Conservation (phyloP, 2,797 vertebrate genomes). For the Linurgus olivaceus region DNA sequence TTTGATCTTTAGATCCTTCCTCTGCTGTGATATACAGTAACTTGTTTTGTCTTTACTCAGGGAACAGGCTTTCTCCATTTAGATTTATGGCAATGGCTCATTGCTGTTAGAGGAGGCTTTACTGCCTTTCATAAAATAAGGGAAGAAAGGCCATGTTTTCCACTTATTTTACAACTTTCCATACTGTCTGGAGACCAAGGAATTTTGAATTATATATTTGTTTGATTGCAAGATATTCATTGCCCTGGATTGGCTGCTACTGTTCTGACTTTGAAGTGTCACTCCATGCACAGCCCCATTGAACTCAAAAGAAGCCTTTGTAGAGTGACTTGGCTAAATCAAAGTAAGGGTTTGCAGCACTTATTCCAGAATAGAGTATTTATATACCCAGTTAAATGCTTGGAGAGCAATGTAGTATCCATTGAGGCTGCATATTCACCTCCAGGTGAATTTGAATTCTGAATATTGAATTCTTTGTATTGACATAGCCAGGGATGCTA, state of each 20-base stretch:
- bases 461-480: neutral
- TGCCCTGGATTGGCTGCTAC: neutral
- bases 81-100: slow-evolving; percentile 3
- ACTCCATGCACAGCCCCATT: neutral
- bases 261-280: neutral
- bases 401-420: neutral
- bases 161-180: neutral
- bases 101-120: neutral
- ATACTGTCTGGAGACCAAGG: neutral
- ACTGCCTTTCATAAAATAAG: neutral
- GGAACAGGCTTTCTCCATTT: slow-evolving; percentile 27
- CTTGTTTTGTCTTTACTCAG: slow-evolving; percentile 2
- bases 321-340: neutral
- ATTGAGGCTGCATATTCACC: neutral
- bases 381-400: neutral
- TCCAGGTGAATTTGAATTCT: neutral
- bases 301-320: neutral
- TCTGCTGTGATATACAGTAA: neutral
- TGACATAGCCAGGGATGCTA: neutral
- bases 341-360: neutral
- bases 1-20: slow-evolving; percentile 37
- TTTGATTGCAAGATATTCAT: neutral
- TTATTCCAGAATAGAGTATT: neutral
- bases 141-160: neutral
- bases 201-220: neutral